A percentile compares a stretch with the other conserved stretches of the same genome.
Evolutionary conservation across 2,888 invertebrate genomes (phyloP).

Genomic region (Noctua janthina): DNA sequence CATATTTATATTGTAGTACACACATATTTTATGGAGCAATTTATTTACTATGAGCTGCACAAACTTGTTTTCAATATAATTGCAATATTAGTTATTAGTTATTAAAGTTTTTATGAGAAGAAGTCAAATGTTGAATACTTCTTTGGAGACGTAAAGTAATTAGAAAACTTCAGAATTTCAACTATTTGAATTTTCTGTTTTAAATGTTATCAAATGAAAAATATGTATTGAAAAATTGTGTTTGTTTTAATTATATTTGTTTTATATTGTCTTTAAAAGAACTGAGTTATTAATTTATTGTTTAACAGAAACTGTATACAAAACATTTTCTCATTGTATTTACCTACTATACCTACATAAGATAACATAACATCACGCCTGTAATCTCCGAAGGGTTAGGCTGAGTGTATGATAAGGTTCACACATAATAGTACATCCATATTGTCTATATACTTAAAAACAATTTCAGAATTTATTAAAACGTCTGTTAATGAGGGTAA

Average conservation of each 20-base stretch:
- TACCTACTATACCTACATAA: neutral
- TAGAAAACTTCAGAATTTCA: constrained; percentile 36
- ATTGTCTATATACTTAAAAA: neutral
- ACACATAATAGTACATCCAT: neutral
- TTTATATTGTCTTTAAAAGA: neutral
- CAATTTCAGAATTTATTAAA: constrained; percentile 8
- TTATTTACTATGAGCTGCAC: constrained; percentile 4
- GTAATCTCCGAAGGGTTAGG: neutral
- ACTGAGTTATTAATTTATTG: constrained; percentile 20
- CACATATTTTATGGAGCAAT: neutral
- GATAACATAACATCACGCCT: neutral
- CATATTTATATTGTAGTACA: neutral
- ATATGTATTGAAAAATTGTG: constrained; percentile 3
- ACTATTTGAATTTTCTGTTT: constrained; percentile 27
- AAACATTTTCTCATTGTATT: neutral
- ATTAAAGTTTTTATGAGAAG: constrained; percentile 31
- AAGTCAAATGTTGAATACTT: constrained; percentile 42
- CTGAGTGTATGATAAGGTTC: neutral
- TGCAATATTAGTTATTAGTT: constrained; percentile 41
- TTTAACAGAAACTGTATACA: neutral
- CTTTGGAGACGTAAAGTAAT: constrained; percentile 33
- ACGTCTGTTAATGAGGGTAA: constrained; percentile 45
- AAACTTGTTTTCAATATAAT: constrained; percentile 34
- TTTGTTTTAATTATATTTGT: neutral
- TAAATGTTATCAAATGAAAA: constrained; percentile 15